Evolutionary conservation across 2,113 vertebrate species (phyloP), one percentile per base, ranked within the genome.

Genomic region (Rhabdornis inornatus): DNA sequence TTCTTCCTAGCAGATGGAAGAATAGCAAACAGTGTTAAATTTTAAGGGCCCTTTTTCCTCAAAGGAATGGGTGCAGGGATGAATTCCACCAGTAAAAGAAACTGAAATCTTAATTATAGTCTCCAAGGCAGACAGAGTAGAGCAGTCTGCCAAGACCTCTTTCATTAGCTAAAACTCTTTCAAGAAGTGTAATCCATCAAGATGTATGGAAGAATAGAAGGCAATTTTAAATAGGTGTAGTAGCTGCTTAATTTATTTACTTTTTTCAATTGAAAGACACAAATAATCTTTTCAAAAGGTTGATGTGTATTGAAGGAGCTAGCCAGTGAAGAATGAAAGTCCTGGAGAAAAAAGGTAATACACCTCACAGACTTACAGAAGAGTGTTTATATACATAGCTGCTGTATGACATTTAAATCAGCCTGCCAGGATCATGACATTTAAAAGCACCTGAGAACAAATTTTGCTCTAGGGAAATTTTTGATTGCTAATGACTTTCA

Each of bases 131-230:
- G 76, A 79, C 13, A 1, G 30, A 66, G 64, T 22, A 71, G 44
- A 87, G 42, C 30, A 71, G 74, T 20, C 87, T 89, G 89, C 80
- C 61, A 92, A 89, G 86, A 89, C 69, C 69, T 91, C 72, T 39
- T 94, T 87, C 82, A 89, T 89, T 84, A 93, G 18, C 44, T 57
- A 49, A 87, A 81, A 90, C 49, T 82, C 81, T 78, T 83, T 78
- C 69, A 92, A 69, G 78, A 79, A 68, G 33, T 42, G 13, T 59
- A 83, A 95, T 81, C 89, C 66, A 65, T 42, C 24, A 84, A 77
- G 86, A 77, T 55, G 68, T 52, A 87, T n/a, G 76, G 76, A 90
- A 89, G 80, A 89, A 83, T 3, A 91, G 86, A 84, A 92, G 53
- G 86, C 45, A 89, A 76, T 65, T 94, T 84, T 64, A 87, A 82